These are phyloP conservation scores for Panzeria rudis DNA, from an alignment of 2,888 invertebrate genomes.

Conservation along the genomic window DNA sequence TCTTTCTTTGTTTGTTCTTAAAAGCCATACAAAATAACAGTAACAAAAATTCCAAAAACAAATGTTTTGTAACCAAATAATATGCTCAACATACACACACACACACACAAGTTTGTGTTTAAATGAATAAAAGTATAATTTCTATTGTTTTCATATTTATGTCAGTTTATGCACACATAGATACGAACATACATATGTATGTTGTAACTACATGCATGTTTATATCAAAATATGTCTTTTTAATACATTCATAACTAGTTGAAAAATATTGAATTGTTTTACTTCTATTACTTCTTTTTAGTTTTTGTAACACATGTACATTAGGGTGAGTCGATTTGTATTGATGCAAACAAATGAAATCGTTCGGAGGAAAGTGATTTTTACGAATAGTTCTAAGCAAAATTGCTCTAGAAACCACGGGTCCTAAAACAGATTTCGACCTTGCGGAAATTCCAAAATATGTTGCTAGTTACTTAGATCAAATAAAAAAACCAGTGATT, in stretches of 20 bases:
- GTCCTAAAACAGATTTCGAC: too few species aligned
- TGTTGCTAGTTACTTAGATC: too few species aligned
- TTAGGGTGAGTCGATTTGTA: too few species aligned
- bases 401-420: too few species aligned
- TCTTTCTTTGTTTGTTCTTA: conserved; percentile 16
- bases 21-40: conserved; percentile 2
- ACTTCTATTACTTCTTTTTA: neutral
- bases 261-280: neutral
- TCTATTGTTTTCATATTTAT: conserved; percentile 55
- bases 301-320: too few species aligned
- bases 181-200: conserved; percentile 15
- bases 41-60: conserved; percentile 51
- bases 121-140: conserved; percentile 24
- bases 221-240: neutral
- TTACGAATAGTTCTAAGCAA: too few species aligned
- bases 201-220: too few species aligned
- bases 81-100: neutral
- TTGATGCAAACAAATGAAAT: too few species aligned
- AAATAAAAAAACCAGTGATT: too few species aligned
- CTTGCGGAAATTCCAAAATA: too few species aligned
- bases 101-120: neutral
- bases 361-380: too few species aligned
- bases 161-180: conserved; percentile 14
- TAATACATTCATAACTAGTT: neutral
- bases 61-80: conserved; percentile 53